Conservation (phyloP, 2,113 vertebrate genomes). For the Ageneiosus marmoratus region DNA sequence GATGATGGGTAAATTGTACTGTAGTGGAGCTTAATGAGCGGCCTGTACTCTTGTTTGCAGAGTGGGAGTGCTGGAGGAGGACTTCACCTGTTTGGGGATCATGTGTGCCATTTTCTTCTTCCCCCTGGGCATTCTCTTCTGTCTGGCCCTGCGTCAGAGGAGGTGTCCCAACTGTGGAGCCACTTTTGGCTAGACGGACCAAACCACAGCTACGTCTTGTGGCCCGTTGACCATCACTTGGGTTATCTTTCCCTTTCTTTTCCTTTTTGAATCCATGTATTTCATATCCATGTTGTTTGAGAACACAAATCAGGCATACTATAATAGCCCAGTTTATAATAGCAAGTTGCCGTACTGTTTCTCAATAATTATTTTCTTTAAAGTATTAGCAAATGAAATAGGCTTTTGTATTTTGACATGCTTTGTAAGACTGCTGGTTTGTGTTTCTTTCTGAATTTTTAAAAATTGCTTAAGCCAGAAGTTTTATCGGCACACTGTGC, state of each 20-base stretch:
- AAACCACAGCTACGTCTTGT: slow-evolving; percentile 51
- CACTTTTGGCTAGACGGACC: slow-evolving; percentile 85
- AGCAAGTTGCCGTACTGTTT: slow-evolving; percentile 14
- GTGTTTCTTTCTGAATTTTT: not conserved
- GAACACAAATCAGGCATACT: slow-evolving; percentile 45
- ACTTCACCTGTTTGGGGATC: slow-evolving; percentile 95
- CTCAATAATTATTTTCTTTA: not conserved
- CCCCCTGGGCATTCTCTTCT: slow-evolving; percentile 95
- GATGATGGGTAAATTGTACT: not conserved
- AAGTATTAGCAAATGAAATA: slow-evolving; percentile 17
- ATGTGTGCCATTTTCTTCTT: slow-evolving; percentile 95
- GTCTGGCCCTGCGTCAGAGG: slow-evolving; percentile 92
- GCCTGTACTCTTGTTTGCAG: slow-evolving; percentile 65
- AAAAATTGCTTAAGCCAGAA: slow-evolving; percentile 18
- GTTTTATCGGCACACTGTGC: slow-evolving; percentile 59
- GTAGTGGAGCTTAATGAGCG: not conserved
- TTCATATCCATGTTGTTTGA: slow-evolving; percentile 34
- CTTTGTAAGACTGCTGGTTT: slow-evolving; percentile 15
- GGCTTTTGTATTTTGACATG: not conserved
- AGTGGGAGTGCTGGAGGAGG: slow-evolving; percentile 95
- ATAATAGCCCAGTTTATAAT: slow-evolving; percentile 15
- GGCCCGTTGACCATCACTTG: slow-evolving; percentile 21
- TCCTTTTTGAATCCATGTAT: slow-evolving; percentile 38
- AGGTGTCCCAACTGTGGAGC: slow-evolving; percentile 97
- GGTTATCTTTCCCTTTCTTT: slow-evolving; percentile 29